Evolutionary conservation across 2,797 vertebrate species (phyloP).

Genomic region (Gila robusta): DNA sequence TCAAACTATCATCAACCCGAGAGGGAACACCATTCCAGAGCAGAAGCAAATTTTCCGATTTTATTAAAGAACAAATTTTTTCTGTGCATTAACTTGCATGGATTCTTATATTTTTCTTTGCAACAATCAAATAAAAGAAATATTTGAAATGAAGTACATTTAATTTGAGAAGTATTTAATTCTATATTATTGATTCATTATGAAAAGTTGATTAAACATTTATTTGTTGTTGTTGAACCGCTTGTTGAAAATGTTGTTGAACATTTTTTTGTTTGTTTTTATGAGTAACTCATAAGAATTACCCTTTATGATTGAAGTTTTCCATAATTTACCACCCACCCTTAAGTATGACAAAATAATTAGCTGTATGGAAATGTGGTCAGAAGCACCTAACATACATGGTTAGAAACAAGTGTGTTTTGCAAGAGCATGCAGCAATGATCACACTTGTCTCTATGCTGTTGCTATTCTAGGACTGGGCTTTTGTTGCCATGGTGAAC

Average conservation of each 20-base stretch:
- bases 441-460: constrained; percentile 63
- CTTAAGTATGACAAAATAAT: constrained; percentile 20
- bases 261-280: neutral
- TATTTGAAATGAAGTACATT: neutral
- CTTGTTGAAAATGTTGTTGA: no score
- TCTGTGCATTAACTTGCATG: no score
- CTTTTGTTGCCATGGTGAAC: constrained; percentile 75
- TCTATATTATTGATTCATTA: neutral
- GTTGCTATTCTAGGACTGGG: constrained; percentile 74
- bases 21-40: no score
- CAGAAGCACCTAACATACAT: neutral
- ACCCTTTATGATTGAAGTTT: neutral
- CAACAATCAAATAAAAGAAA: neutral
- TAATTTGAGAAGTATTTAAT: neutral
- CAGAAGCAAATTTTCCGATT: no score
- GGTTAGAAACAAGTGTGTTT: constrained; percentile 42
- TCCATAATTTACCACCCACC: neutral
- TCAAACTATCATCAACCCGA: no score
- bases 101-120: neutral
- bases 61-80: no score
- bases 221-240: neutral
- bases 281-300: neutral
- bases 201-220: neutral
- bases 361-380: neutral
- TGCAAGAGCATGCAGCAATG: constrained; percentile 46